Base-by-base conservation (phyloP, 2,113 vertebrate species). In the Perognathus longimembris region DNA sequence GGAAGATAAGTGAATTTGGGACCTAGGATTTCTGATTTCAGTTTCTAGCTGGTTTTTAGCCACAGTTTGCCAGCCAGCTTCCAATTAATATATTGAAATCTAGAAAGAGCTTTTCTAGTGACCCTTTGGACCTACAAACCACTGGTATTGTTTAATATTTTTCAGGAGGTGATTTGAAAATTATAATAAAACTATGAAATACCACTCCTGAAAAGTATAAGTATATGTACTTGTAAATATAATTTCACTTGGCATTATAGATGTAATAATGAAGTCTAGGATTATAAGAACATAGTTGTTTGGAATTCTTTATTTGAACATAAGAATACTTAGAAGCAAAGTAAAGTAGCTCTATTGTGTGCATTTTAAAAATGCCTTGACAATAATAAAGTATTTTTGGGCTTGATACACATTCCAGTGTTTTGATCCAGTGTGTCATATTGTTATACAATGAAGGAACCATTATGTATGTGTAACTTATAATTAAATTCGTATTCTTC, bases 401-500 rank as follows among this genome's bases (percentile, higher is more conserved):
- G 64, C 22, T 30, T 95, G 30, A 42, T 63, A 22, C 74, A 83
- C 40, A 2, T 85, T 84, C 54, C 78, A 21, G 61, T 59, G 73
- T 61, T 92, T 64, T 85, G 20, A 77, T 15, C 64, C 32, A 59
- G 2, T 88, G 50, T 91, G 79, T 67, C 57, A 92, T 77, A 82
- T 24, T 82, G 38, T 83, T 88, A 70, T 8, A 57, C 15, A 69
- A 2, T 69, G 50, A 14, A 85, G 6, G 36, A 92, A 75, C 6
- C 36, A 69, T 90, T 92, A 54, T 57, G 36, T 75, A 78, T 38
- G 26, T 93, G 20, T 90, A 94, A 95, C 67, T 85, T 84, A 73
- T 79, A 79, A 91, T 94, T 82, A 78, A 92, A 89, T 94, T 69
- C 18, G 6, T 96, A 97, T 79, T 80, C 95, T 96, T 95, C 96